These are phyloP conservation scores for Oscheius sp. DNA, from an alignment of 2,888 invertebrate genomes.

Conservation along the genomic window DNA sequence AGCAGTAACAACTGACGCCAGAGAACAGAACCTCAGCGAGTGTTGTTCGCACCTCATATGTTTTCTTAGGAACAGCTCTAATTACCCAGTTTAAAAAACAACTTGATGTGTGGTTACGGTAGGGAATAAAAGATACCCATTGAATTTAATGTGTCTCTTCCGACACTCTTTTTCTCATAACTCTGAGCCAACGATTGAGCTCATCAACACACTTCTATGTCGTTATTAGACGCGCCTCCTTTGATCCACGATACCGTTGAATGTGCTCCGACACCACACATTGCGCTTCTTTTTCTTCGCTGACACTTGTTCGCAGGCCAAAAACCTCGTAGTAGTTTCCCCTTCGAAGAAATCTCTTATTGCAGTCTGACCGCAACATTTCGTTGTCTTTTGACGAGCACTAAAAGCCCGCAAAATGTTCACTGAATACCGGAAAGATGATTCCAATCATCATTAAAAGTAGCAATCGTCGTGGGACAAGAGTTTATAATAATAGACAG, in stretches of 20 bases:
- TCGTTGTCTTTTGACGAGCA: slow-evolving; percentile 26
- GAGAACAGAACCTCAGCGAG: slow-evolving; percentile 1
- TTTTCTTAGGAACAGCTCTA: neutral
- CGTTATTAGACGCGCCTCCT: slow-evolving; percentile 34
- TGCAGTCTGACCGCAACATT: slow-evolving; percentile 25
- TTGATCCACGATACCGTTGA: slow-evolving; percentile 25
- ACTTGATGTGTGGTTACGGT: neutral
- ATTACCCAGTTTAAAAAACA: neutral
- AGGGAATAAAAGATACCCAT: neutral
- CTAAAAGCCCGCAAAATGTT: slow-evolving; percentile 35
- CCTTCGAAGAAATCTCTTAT: slow-evolving; percentile 9
- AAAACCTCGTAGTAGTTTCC: slow-evolving; percentile 9
- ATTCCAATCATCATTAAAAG: slow-evolving; percentile 35
- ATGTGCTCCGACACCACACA: slow-evolving; percentile 28
- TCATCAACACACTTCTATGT: slow-evolving; percentile 29
- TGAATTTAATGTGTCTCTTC: neutral
- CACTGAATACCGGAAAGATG: slow-evolving; percentile 31
- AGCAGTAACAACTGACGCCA: slow-evolving; percentile 19
- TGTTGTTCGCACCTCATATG: slow-evolving; percentile 4
- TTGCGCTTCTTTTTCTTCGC: slow-evolving; percentile 6
- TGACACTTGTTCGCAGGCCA: slow-evolving; percentile 18
- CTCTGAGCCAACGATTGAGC: slow-evolving; percentile 28
- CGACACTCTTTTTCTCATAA: slow-evolving; percentile 7
- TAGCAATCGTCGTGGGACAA: slow-evolving; percentile 2
- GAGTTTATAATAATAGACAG: neutral